phyloP scores from a whole-genome alignment of 1,140 invertebrate species.

The Mamestra configurata region DNA sequence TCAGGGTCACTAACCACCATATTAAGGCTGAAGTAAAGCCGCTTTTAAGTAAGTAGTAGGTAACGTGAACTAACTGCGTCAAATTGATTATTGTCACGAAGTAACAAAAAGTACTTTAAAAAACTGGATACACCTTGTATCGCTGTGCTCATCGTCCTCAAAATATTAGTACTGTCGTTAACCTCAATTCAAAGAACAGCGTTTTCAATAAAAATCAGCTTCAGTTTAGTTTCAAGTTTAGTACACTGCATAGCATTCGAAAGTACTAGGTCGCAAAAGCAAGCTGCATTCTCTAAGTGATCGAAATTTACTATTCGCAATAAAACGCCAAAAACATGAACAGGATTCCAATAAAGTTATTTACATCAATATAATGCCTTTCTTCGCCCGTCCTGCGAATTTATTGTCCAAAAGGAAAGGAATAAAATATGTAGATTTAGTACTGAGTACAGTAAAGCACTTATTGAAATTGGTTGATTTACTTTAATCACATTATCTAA shows the following conservation, averaged over 20 bases:
- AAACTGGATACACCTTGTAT: no score
- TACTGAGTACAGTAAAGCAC: constrained; percentile 72
- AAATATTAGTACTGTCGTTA: neutral
- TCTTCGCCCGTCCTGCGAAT: constrained; percentile 56
- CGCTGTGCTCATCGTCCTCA: no score
- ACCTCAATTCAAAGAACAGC: neutral
- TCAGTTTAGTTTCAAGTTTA: neutral
- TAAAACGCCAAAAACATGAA: constrained; percentile 35
- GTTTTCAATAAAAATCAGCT: neutral
- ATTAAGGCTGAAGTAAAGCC: no score
- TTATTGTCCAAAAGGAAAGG: constrained; percentile 69
- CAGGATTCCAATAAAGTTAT: constrained; percentile 32
- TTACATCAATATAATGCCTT: constrained; percentile 37
- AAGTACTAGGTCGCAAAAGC: constrained; percentile 8
- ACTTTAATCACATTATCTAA: constrained; percentile 75
- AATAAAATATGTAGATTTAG: constrained; percentile 84
- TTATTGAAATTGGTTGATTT: constrained; percentile 86
- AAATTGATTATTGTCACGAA: no score
- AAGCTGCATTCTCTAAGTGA: constrained; percentile 22
- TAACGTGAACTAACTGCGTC: no score
- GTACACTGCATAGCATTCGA: neutral
- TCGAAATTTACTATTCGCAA: constrained; percentile 18
- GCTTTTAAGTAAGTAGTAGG: neutral
- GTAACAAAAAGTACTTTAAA: no score
- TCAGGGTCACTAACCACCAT: no score